Evolutionary conservation across 2,113 vertebrate species (phyloP).

Genomic region (Gallinago media): DNA sequence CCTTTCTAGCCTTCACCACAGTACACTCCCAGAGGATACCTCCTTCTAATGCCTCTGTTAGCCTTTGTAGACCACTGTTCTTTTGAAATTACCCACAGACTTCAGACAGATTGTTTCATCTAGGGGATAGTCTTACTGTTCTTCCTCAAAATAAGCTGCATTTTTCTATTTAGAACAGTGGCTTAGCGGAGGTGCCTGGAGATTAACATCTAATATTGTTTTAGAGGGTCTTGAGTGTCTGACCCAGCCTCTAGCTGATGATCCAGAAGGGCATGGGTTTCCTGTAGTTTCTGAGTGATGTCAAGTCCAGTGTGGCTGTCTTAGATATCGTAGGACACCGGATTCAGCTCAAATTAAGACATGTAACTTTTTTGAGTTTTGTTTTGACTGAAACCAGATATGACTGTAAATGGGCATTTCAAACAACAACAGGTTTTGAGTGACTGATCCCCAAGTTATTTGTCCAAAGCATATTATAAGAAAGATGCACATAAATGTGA

Average conservation of each 20-base stretch:
- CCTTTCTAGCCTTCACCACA: neutral
- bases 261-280: neutral
- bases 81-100: neutral
- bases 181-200: neutral
- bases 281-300: neutral
- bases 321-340: neutral
- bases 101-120: neutral
- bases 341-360: neutral
- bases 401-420: neutral
- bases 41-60: neutral
- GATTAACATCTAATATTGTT: neutral
- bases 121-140: neutral
- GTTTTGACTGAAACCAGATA: neutral
- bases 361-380: neutral
- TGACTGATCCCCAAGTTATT: neutral
- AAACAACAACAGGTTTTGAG: neutral
- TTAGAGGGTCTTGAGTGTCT: neutral
- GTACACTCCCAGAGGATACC: neutral
- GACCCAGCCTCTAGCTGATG: neutral
- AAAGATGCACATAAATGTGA: neutral
- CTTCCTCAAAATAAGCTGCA: neutral
- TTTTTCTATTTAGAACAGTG: neutral
- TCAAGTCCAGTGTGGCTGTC: neutral
- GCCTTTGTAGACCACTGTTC: neutral
- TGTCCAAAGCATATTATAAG: neutral